Conservation (phyloP, 92 coral and sea anemone genomes). For the Metridium senile region DNA sequence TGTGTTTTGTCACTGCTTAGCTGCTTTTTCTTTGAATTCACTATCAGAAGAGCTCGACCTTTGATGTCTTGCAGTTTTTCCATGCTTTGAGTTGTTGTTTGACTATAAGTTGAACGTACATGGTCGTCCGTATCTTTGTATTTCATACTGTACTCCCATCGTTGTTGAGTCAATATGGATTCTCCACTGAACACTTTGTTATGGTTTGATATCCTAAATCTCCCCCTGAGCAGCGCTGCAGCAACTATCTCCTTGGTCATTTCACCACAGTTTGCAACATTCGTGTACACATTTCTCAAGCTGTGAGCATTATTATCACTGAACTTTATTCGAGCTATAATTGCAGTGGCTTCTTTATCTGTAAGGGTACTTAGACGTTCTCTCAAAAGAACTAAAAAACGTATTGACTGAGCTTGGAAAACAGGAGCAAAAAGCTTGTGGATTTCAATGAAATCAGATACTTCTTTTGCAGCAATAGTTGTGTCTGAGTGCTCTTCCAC, state of each 20-base stretch:
- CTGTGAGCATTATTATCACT: conserved; percentile 70
- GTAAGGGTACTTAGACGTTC: conserved; percentile 24
- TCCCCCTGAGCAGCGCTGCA: conserved; percentile 48
- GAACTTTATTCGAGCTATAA: conserved; percentile 58
- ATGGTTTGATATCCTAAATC: conserved; percentile 36
- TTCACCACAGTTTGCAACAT: conserved; percentile 76
- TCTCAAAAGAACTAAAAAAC: conserved; percentile 29
- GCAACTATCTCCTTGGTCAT: conserved; percentile 66
- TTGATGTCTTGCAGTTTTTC: conserved; percentile 61
- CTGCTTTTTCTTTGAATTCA: conserved; percentile 57
- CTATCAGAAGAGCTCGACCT: conserved; percentile 69
- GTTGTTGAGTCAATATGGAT: not conserved
- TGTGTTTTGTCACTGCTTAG: conserved; percentile 15
- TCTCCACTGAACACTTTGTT: too few species aligned
- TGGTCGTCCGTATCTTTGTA: conserved; percentile 22
- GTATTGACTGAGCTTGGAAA: conserved; percentile 26
- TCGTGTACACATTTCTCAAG: conserved; percentile 59
- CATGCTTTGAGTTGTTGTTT: conserved; percentile 6
- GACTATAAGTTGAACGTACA: too few species aligned
- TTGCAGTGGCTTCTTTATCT: conserved; percentile 18
- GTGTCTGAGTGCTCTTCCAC: conserved; percentile 79
- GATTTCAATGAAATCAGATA: conserved; percentile 70
- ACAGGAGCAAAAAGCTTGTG: conserved; percentile 62
- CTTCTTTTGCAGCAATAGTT: conserved; percentile 60
- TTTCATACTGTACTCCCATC: conserved; percentile 53